Evolutionary conservation across 2,888 invertebrate genomes (phyloP).

Genomic region (Panopea generosa): DNA sequence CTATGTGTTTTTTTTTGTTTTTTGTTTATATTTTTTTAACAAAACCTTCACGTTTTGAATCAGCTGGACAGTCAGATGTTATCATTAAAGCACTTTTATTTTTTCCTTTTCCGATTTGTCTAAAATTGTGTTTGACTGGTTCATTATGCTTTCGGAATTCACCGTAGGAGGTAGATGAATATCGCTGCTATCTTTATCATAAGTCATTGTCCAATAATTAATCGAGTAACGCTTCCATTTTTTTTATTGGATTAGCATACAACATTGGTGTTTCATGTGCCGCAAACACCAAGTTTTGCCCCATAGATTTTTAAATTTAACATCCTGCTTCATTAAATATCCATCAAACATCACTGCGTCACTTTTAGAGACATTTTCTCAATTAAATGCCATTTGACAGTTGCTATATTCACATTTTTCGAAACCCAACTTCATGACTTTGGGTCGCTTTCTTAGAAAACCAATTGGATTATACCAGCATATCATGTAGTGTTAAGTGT

Average conservation of each 20-base stretch:
- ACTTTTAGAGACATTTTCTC: constrained; percentile 4
- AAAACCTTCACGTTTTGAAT: constrained; percentile 35
- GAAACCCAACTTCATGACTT: constrained; percentile 25
- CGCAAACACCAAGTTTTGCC: constrained; percentile 53
- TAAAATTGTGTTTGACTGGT: constrained; percentile 23
- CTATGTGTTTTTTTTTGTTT: constrained; percentile 38
- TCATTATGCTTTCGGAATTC: constrained; percentile 34
- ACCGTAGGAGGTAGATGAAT: constrained; percentile 54
- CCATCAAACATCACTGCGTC: constrained; percentile 61
- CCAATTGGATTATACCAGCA: constrained; percentile 49
- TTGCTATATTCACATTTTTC: constrained; percentile 43
- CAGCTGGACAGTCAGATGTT: constrained; percentile 38
- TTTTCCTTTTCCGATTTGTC: constrained; percentile 25
- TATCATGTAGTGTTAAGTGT: constrained; percentile 12
- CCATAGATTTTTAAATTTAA: constrained; percentile 26
- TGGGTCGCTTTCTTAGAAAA: constrained; percentile 26
- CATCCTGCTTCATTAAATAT: constrained; percentile 22
- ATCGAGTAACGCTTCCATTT: constrained; percentile 44
- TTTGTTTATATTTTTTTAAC: constrained; percentile 29
- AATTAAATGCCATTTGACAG: constrained; percentile 42
- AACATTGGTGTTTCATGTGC: constrained; percentile 52
- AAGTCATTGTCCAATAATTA: constrained; percentile 62
- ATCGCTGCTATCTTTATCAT: constrained; percentile 47
- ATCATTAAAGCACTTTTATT: constrained; percentile 44
- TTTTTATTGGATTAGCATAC: constrained; percentile 19